Evolutionary conservation across 2,113 vertebrate species (phyloP).

Genomic region (Calyptommatus sinebrachiatus): DNA sequence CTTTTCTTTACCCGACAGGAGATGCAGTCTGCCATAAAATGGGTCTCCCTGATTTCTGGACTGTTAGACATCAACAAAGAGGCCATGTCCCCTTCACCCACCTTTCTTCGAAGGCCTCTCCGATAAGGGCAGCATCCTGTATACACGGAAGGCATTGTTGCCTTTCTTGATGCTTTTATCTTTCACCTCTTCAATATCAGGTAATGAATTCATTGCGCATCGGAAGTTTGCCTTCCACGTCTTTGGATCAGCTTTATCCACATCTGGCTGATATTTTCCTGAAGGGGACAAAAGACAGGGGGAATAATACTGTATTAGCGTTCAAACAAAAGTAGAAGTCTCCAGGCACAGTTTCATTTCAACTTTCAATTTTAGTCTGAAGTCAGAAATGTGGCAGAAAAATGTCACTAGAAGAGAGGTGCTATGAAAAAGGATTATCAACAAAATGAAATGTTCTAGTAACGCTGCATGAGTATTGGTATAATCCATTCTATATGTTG

Average conservation of each 20-base stretch:
- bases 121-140: slow-evolving; percentile 88
- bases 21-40: fast-evolving
- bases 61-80: not conserved
- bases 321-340: not conserved
- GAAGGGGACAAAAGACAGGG: slow-evolving; percentile 28
- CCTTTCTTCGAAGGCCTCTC: slow-evolving; percentile 92
- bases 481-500: not conserved
- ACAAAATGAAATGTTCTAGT: not conserved
- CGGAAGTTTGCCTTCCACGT: slow-evolving; percentile 92
- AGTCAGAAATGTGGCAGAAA: not conserved
- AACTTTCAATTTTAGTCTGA: not conserved
- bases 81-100: slow-evolving; percentile 44
- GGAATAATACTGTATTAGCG: not conserved
- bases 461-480: not conserved
- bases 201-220: slow-evolving; percentile 89
- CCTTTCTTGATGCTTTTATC: slow-evolving; percentile 95
- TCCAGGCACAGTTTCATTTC: not conserved
- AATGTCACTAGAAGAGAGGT: not conserved
- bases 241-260: slow-evolving; percentile 88
- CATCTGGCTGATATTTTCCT: slow-evolving; percentile 86
- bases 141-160: slow-evolving; percentile 96
- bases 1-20: not conserved
- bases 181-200: slow-evolving; percentile 90
- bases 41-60: not conserved
- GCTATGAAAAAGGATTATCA: not conserved